Base-by-base conservation (phyloP, 2,888 invertebrate species). In the Sialis fuliginosa region DNA sequence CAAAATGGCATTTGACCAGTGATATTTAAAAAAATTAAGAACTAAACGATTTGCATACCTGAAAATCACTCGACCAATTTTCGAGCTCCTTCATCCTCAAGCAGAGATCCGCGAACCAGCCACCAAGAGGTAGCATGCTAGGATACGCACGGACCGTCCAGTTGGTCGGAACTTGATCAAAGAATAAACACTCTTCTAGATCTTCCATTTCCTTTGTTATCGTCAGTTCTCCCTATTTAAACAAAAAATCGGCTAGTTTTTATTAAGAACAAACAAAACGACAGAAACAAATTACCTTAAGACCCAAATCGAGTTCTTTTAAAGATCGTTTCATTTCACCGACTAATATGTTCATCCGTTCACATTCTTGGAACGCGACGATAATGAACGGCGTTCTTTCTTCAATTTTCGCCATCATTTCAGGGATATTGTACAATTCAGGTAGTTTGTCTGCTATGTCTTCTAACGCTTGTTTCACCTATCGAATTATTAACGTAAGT, bases 201-300 rank as follows among this genome's bases (percentile, higher is more conserved):
- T 74, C 74, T 61, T 96, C 95, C 95, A 95, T 95, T 53, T 86
- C 85, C 2, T 81, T 74, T 46, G 91, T 92, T 53, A 95, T 91
- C 0, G 93, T 93, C 54, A 95, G 63, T 65, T 95, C 93, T 46
- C 95, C 91, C 85, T 86, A 56, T 4, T 33, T 10, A 5, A 22
- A 6, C 3, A 2, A 30, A 30, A 42, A 22, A 22, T 30, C 8
- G 10, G 6, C 12, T 22, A 41, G 22, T 12, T 41, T 41, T 12
- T 12, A 9, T 13, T 13, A 6, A n/a, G 9, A 41, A 8, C 22
- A 41, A 41, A 35, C 10, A n/a, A 35, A 35, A 35, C 35, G 10
- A 35, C 10, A n/a, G 35, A n/a, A 35, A 35, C 22, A 22, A 22
- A 22, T 22, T 57, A 82, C 89, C 71, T 92, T 92, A 5, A 95